Conservation (phyloP, 2,113 vertebrate species). For the Jacana jacana region DNA sequence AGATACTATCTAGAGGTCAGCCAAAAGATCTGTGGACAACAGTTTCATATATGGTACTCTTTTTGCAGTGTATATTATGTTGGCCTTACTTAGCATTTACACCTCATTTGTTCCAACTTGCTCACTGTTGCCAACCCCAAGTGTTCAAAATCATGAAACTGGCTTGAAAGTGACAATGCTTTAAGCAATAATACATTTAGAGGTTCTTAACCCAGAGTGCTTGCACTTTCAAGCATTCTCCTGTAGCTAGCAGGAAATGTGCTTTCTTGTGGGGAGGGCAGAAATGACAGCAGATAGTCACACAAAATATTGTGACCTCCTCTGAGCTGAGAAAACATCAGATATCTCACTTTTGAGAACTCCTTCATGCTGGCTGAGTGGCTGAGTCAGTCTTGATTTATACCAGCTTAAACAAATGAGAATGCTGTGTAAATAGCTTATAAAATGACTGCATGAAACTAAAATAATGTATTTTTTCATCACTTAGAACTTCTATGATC, state of each 20-base stretch:
- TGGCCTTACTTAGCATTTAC: constrained; percentile 11
- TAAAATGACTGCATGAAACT: not conserved
- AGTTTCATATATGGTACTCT: constrained; percentile 13
- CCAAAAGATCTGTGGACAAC: not conserved
- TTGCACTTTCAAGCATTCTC: not conserved
- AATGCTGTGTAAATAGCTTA: not conserved
- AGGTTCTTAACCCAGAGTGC: not conserved
- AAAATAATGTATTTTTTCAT: not conserved
- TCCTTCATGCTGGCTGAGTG: not conserved
- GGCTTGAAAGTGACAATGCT: not conserved
- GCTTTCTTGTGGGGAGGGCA: not conserved
- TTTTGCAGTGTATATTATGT: not conserved
- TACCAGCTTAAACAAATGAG: not conserved
- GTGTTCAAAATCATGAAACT: constrained; percentile 1
- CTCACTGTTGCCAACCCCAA: not conserved
- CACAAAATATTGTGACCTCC: not conserved
- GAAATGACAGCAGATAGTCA: not conserved
- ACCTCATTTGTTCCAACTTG: constrained; percentile 8
- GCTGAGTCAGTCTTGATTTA: not conserved
- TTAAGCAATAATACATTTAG: not conserved
- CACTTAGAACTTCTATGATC: not conserved
- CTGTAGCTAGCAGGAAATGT: not conserved
- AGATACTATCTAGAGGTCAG: constrained; percentile 16
- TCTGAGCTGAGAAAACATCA: not conserved
- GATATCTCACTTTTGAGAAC: not conserved